phyloP scores from a whole-genome alignment of 2,797 vertebrate species.

The Hylomyscus alleni region DNA sequence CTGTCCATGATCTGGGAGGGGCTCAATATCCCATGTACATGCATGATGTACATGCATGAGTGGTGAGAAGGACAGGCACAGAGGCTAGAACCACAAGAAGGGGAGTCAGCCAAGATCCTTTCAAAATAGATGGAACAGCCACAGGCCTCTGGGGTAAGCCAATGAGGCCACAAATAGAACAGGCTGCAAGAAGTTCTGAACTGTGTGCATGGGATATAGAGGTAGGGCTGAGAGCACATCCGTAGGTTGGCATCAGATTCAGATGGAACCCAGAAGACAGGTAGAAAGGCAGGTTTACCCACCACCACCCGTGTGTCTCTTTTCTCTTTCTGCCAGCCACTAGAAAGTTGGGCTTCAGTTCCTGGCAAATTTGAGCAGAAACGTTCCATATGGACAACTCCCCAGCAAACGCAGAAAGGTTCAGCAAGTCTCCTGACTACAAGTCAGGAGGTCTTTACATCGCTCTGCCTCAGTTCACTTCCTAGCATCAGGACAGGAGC shows the following conservation, averaged over 20 bases:
- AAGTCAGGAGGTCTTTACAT: neutral
- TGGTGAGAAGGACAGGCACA: neutral
- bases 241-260: neutral
- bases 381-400: neutral
- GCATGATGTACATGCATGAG: accelerated
- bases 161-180: accelerated
- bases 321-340: too few relatives aligned
- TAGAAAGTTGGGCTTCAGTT: neutral
- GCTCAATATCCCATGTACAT: neutral
- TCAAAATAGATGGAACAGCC: neutral
- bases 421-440: neutral
- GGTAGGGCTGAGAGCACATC: accelerated
- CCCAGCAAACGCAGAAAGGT: neutral
- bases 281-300: neutral
- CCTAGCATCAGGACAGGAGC: too few relatives aligned
- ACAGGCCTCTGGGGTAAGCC: too few relatives aligned
- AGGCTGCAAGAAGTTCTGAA: too few relatives aligned
- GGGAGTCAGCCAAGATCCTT: neutral
- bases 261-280: neutral
- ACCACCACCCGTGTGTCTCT: too few relatives aligned
- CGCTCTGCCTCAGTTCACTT: neutral
- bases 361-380: neutral
- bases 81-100: too few relatives aligned
- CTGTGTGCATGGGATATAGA: neutral
- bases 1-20: accelerated